phyloP scores from a whole-genome alignment of 2,113 vertebrate species.

The Edolisoma coerulescens region DNA sequence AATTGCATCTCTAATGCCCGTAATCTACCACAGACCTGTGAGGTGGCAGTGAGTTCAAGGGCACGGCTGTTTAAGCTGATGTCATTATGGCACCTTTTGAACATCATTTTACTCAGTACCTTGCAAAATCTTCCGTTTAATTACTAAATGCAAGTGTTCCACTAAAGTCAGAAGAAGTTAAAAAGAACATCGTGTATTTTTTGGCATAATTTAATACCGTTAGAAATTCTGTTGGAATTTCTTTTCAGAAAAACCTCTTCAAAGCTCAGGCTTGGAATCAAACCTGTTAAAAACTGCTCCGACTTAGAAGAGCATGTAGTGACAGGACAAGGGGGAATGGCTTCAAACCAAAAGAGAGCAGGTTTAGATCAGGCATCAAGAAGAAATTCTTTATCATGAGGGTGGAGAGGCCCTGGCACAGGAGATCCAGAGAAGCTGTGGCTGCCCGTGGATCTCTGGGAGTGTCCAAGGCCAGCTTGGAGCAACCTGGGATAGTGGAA shows the following conservation, averaged over 20 bases:
- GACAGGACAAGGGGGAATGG: neutral
- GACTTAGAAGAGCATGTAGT: neutral
- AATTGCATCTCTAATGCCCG: neutral
- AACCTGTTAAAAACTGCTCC: neutral
- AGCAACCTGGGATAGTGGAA: rapidly evolving
- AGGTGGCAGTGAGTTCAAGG: conserved; percentile 2
- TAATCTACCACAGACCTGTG: neutral
- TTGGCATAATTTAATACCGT: neutral
- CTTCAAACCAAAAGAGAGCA: neutral
- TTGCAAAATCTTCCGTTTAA: neutral
- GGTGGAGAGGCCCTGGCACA: neutral
- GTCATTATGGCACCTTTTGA: neutral
- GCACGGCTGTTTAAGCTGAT: neutral
- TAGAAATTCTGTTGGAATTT: neutral
- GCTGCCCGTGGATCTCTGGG: neutral
- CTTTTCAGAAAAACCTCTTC: neutral
- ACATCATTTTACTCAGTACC: neutral
- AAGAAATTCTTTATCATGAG: neutral
- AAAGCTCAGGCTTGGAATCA: neutral
- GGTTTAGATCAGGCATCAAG: neutral
- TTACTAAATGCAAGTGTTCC: neutral
- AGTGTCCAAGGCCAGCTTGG: neutral
- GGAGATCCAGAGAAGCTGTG: neutral
- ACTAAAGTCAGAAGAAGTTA: neutral
- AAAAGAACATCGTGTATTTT: neutral